Conservation (phyloP, 2,888 invertebrate genomes). For the Tetanocera ferruginea region DNA sequence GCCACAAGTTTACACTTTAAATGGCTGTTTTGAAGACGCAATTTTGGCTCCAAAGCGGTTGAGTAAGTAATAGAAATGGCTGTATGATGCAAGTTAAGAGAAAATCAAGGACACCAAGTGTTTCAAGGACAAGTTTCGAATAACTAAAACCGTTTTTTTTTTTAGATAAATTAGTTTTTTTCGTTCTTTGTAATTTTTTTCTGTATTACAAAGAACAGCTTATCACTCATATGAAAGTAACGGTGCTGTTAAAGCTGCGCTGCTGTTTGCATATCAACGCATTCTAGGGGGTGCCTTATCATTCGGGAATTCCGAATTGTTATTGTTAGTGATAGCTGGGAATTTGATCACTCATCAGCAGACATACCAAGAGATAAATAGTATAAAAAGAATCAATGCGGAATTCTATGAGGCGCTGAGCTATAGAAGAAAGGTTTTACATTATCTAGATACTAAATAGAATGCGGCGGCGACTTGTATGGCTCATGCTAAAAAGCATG, state of each 20-base stretch:
- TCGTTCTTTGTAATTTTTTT: not conserved
- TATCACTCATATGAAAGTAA: not conserved
- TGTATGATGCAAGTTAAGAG: too few species aligned
- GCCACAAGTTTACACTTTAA: conserved; percentile 68
- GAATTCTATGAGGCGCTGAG: conserved; percentile 21
- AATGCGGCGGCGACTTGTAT: not conserved
- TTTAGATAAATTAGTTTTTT: not conserved
- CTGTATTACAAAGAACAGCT: not conserved
- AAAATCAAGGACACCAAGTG: too few species aligned
- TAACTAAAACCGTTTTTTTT: too few species aligned
- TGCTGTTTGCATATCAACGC: conserved; percentile 49
- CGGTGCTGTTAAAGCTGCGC: conserved; percentile 43
- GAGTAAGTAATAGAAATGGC: too few species aligned
- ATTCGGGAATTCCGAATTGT: conserved; percentile 32
- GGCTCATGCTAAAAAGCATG: too few species aligned
- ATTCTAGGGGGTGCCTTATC: conserved; percentile 51
- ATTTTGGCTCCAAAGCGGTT: conserved; percentile 25
- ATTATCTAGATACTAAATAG: too few species aligned
- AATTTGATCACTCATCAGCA: not conserved
- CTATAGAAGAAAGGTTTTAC: conserved; percentile 4
- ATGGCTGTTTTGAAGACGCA: conserved; percentile 59
- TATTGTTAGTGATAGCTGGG: not conserved
- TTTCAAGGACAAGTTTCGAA: too few species aligned
- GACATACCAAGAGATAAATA: not conserved
- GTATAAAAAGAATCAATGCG: conserved; percentile 9